Conservation (phyloP, 2,888 invertebrate genomes). For the Stenoptilia bipunctidactyla region DNA sequence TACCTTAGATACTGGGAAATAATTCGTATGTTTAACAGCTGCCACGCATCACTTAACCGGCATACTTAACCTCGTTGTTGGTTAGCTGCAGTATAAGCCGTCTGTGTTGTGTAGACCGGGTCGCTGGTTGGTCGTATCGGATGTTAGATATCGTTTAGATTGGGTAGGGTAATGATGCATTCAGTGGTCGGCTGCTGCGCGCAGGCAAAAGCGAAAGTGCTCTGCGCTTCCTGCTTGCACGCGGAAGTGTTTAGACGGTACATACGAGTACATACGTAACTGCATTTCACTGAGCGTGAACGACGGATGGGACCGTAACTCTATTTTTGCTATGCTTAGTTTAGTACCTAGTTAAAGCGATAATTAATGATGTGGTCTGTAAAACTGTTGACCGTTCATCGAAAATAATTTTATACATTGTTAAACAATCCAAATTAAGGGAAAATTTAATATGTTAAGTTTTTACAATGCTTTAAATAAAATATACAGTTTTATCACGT, state of each 20-base stretch:
- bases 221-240: conserved; percentile 60
- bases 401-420: no score
- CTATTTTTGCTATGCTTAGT: neutral
- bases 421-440: no score
- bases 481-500: no score
- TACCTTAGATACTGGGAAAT: conserved; percentile 23
- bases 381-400: no score
- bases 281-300: conserved; percentile 30
- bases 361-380: no score
- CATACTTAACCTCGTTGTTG: conserved; percentile 51
- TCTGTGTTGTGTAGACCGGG: conserved; percentile 23
- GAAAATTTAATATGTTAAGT: no score
- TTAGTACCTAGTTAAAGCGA: no score
- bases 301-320: conserved; percentile 1
- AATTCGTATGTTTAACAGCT: conserved; percentile 45
- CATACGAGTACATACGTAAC: conserved; percentile 35
- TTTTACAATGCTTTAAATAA: no score
- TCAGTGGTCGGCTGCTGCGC: conserved; percentile 60
- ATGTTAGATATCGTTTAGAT: conserved; percentile 20
- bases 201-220: conserved; percentile 68
- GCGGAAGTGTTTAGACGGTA: conserved; percentile 54
- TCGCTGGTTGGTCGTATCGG: conserved; percentile 13
- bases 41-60: conserved; percentile 46
- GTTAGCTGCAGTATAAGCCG: conserved; percentile 50
- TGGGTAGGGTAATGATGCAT: conserved; percentile 47